A percentile compares a stretch with the other conserved stretches of the same genome.
These are phyloP conservation scores for Vimba vimba DNA, from an alignment of 2,113 vertebrate species.

Conservation along the genomic window DNA sequence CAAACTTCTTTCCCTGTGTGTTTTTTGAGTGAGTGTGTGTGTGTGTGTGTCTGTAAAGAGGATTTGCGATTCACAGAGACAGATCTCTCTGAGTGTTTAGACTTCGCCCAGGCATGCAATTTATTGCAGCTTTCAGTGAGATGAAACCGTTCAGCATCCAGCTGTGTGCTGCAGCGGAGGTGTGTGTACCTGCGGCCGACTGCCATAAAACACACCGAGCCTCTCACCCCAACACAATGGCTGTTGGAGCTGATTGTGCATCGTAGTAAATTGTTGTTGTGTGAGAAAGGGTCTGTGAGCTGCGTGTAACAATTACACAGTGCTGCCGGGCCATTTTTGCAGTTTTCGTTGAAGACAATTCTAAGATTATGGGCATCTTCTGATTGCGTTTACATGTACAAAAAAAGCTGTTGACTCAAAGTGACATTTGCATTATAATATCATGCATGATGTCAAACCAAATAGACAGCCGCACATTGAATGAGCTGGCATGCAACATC, in stretches of 20 bases:
- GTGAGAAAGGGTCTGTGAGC: slow-evolving; percentile 1
- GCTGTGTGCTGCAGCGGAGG: slow-evolving; percentile 32
- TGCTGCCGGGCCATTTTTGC: background rate
- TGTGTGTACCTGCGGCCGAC: slow-evolving; percentile 42
- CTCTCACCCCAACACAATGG: background rate
- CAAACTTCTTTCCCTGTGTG: slow-evolving; percentile 4
- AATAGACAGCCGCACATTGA: background rate
- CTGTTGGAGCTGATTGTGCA: slow-evolving; percentile 2
- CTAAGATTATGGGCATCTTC: background rate
- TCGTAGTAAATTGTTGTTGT: background rate
- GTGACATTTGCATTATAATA: background rate
- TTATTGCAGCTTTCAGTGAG: slow-evolving; percentile 42
- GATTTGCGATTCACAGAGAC: slow-evolving; percentile 43
- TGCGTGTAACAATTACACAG: background rate
- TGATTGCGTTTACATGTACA: background rate
- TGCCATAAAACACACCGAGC: background rate
- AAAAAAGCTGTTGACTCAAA: background rate
- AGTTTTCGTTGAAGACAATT: background rate
- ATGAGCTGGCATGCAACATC: background rate
- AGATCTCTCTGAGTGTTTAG: slow-evolving; percentile 41
- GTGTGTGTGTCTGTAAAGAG: slow-evolving; percentile 22
- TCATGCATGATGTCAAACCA: background rate
- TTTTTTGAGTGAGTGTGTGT: background rate
- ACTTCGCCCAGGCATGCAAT: slow-evolving; percentile 34
- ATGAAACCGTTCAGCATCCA: slow-evolving; percentile 44